Evolutionary conservation across 2,797 vertebrate genomes (phyloP).

Genomic region (Glossophaga mutica): DNA sequence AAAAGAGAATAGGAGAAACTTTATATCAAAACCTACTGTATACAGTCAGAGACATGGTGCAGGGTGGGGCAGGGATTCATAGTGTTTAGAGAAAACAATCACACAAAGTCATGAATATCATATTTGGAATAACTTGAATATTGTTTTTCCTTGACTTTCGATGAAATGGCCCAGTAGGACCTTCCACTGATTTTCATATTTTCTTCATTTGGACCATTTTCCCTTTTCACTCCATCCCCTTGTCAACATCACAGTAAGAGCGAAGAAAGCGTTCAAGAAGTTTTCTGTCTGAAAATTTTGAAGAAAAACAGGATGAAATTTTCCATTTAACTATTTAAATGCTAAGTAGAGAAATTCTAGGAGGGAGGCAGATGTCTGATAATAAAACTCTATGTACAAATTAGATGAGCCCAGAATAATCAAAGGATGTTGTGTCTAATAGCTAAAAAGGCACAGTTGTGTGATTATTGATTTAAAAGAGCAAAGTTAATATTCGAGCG

Average conservation of each 20-base stretch:
- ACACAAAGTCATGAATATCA: neutral
- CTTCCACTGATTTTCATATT: neutral
- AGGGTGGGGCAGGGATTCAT: neutral
- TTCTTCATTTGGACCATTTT: neutral
- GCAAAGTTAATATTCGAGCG: neutral
- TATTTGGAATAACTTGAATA: neutral
- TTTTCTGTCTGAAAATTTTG: constrained; percentile 57
- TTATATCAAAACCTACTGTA: neutral
- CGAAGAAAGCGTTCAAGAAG: constrained; percentile 56
- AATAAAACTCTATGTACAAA: neutral
- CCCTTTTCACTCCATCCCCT: neutral
- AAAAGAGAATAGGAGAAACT: neutral
- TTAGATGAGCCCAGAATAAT: neutral
- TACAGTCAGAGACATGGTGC: neutral
- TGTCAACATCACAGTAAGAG: neutral
- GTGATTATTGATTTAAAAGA: neutral
- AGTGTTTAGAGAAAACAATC: constrained; percentile 2
- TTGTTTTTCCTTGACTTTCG: neutral
- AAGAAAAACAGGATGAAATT: constrained; percentile 25
- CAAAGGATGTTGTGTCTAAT: neutral
- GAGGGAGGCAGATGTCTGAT: neutral
- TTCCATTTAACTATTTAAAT: neutral
- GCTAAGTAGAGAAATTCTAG: neutral
- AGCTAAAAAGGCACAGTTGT: neutral
- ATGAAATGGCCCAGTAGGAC: neutral